Percentiles rank a stretch among this genome's conserved stretches.
Conservation (phyloP, 1,140 invertebrate species). For the Berghia stephanieae region DNA sequence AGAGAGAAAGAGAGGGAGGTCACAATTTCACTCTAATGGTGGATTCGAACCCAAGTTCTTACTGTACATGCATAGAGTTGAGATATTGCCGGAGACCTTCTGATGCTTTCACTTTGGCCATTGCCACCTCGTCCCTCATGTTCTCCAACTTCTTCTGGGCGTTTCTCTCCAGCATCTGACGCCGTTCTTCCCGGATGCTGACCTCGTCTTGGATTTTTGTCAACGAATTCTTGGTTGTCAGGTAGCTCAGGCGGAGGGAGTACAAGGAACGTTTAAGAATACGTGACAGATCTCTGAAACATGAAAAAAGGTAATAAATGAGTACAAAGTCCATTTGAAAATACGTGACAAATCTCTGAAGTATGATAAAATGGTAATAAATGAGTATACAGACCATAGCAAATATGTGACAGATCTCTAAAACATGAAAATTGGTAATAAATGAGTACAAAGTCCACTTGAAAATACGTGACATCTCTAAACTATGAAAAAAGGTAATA, state of each 20-base stretch:
- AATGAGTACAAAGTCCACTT: no score
- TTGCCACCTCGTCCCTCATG: conserved; percentile 37
- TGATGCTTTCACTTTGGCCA: conserved; percentile 18
- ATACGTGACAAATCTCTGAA: conserved; percentile 18
- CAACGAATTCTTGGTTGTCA: conserved; percentile 34
- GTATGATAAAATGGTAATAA: background rate
- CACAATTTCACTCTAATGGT: no score
- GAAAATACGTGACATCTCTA: conserved; percentile 11
- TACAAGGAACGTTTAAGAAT: conserved; percentile 47
- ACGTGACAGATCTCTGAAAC: conserved; percentile 41
- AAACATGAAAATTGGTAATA: conserved; percentile 12
- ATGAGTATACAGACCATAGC: background rate
- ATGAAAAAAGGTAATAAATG: conserved; percentile 10
- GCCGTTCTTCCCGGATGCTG: conserved; percentile 33
- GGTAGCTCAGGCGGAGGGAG: conserved; percentile 42
- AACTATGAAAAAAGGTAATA: background rate
- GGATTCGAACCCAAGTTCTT: background rate
- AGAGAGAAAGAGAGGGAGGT: no score
- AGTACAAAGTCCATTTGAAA: no score
- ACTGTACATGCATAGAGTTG: conserved; percentile 29
- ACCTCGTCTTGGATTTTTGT: conserved; percentile 39
- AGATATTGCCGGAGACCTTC: conserved; percentile 7
- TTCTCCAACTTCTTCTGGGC: conserved; percentile 36
- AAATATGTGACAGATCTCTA: conserved; percentile 44
- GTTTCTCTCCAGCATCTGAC: conserved; percentile 39